Evolutionary conservation across 1,140 invertebrate genomes (phyloP).

Genomic region (Solenopsis invicta): DNA sequence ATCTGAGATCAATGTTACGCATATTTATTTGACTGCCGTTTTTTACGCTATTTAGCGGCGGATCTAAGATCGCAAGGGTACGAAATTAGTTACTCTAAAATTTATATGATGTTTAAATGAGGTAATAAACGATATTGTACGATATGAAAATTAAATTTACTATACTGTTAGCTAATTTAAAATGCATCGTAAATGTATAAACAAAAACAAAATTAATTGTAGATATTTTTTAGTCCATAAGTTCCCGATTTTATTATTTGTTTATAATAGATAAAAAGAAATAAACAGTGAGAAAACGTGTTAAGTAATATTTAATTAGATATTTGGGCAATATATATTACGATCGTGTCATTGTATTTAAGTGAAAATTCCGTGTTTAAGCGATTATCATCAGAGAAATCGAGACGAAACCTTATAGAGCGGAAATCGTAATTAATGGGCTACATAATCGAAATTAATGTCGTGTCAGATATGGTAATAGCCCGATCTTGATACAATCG

Average conservation of each 20-base stretch:
- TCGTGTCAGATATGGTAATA: not conserved
- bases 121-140: not conserved
- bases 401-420: not conserved
- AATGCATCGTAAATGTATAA: not conserved
- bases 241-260: not conserved
- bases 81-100: not conserved
- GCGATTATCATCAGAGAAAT: conserved; percentile 40
- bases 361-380: conserved; percentile 13
- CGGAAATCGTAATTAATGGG: conserved; percentile 24
- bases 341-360: not conserved
- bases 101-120: conserved; percentile 3
- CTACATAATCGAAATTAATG: conserved; percentile 48
- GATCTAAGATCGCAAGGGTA: not conserved
- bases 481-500: conserved; percentile 21
- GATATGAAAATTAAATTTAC: not conserved
- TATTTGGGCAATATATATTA: not conserved
- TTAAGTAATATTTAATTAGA: not conserved
- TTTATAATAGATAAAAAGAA: not conserved
- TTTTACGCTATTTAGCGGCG: conserved; percentile 11
- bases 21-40: conserved; percentile 8
- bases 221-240: not conserved
- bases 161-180: not conserved
- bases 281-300: not conserved
- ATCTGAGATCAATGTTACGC: conserved; percentile 32
- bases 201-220: not conserved